Base-by-base conservation (phyloP, 2,113 vertebrate genomes). In the Oryzias celebensis region DNA sequence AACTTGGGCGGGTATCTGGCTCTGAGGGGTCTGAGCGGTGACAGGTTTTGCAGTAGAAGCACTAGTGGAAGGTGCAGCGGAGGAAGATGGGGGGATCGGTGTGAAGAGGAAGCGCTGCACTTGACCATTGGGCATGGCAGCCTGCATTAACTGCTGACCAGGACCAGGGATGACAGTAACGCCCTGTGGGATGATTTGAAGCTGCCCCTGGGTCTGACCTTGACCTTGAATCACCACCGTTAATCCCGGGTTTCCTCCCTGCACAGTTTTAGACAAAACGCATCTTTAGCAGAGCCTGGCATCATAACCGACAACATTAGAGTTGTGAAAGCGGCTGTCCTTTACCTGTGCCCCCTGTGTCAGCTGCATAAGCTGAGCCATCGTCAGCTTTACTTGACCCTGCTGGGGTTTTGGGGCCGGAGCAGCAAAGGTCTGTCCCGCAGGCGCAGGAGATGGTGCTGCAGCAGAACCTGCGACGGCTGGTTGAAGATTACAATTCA, bases 191-290 rank as follows among this genome's bases (percentile, higher is more conserved):
- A 99, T 96, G 86, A 99, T 88, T 65, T 99, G 97, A 68, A 99
- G 84, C 70, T 99, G 97, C n/a, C 97, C 97, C 61, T 95, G 96
- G 69, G 96, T 98, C 90, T 99, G 97, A 44, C 96, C 96, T 89
- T 99, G 97, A 65, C 97, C 97, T 87, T 99, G 97, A 90, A 99
- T 97, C 80, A 99, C 96, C 58, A 98, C 97, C 0, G 96, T 98
- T 85, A 99, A 90, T 65, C 97, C 96, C 75, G 97, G 97, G 89
- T 93, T 97, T 56, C 96, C 94, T 73, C 93, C 95, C 95, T 98
- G 82, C 1, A 59, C 20, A 28, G 17, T 15, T n/a, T 20, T 2
- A 23, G 10, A 60, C 22, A 58, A 36, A 58, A 57, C 2, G 1
- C 51, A 58, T 13, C 1, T 66, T 20, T 1, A 23, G 1, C 14